Base-by-base conservation (phyloP, 2,113 vertebrate genomes). In the Haemorhous mexicanus region DNA sequence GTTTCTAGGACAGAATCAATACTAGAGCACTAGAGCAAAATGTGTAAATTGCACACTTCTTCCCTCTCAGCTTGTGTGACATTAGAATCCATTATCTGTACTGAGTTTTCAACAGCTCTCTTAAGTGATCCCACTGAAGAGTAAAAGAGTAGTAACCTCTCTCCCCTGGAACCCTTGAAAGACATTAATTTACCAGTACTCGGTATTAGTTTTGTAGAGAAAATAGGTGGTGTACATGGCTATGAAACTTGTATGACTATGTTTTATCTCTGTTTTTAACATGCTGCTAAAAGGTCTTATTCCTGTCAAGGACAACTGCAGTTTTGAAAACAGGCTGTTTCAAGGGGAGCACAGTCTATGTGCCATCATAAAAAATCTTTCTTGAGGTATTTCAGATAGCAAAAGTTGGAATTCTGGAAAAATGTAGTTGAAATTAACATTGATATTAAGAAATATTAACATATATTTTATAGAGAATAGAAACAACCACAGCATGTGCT, bases 41-140 rank as follows among this genome's bases (percentile, higher is more conserved):
- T 55, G 72, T 90, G 90, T 89, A 96, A 77, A 92, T 78, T 93
- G 82, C 46, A 73, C n/a, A 75, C 14, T 83, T 35, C 67, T 83
- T 86, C 74, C 44, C 46, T 53, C 41, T 89, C 58, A 72, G 28
- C 37, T 68, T 44, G 9, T n/a, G 32, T 79, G 28, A 49, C 11
- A 6, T 80, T 62, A 50, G 52, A 69, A 43, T 67, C 79, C 70
- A 87, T 95, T 97, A 93, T 78, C 70, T 53, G 30, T 50, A 52
- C 80, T 58, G 69, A 66, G 43, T 89, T 84, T 95, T 89, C 82
- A 75, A 62, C 41, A 52, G 37, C 50, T 78, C 9, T 3, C 11
- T 50, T 84, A 73, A 80, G 37, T 81, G 52, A 52, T 89, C 69
- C 52, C 47, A 41, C 79, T 58, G 70, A 47, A 79, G 33, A 87